Conservation (phyloP, 2,888 invertebrate genomes). For the Agrenia bidenticulata region DNA sequence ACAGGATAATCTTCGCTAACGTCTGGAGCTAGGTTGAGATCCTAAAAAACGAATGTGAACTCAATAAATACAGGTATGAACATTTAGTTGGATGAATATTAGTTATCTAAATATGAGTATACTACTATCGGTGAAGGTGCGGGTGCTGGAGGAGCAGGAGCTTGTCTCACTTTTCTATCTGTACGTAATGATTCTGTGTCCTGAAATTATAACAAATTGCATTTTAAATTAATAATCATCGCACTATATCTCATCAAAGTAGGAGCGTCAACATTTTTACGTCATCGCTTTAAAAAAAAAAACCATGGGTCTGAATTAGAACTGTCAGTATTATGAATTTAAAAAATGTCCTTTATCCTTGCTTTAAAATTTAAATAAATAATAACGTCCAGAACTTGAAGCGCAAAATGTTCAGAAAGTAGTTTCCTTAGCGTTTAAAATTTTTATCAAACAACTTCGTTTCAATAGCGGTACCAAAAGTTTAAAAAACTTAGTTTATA, state of each 20-base stretch:
- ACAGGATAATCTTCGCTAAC: slow-evolving; percentile 70
- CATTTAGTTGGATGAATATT: background rate
- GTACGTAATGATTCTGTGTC: background rate
- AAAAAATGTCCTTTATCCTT: too few species aligned
- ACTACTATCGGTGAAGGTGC: slow-evolving; percentile 7
- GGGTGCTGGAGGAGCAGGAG: background rate
- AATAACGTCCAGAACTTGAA: too few species aligned
- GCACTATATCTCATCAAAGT: too few species aligned
- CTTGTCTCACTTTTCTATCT: slow-evolving; percentile 7
- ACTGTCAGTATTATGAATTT: too few species aligned
- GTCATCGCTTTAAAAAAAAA: background rate
- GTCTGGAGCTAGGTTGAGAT: slow-evolving; percentile 53
- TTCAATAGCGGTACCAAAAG: too few species aligned
- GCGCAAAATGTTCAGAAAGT: too few species aligned
- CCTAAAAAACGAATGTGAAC: slow-evolving; percentile 7
- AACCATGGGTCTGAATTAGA: too few species aligned
- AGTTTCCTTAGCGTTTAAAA: too few species aligned
- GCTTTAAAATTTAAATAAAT: too few species aligned
- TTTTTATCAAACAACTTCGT: too few species aligned
- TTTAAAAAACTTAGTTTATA: too few species aligned
- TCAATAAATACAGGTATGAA: background rate
- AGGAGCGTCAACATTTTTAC: background rate
- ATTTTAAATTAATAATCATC: background rate
- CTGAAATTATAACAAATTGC: background rate
- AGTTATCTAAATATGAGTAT: too few species aligned